Evolutionary conservation across 30 jellyfish, hydroid and myxozoan genomes (phyloP), one percentile per base, ranked within the genome.

Genomic region (Cassiopea xamachana): DNA sequence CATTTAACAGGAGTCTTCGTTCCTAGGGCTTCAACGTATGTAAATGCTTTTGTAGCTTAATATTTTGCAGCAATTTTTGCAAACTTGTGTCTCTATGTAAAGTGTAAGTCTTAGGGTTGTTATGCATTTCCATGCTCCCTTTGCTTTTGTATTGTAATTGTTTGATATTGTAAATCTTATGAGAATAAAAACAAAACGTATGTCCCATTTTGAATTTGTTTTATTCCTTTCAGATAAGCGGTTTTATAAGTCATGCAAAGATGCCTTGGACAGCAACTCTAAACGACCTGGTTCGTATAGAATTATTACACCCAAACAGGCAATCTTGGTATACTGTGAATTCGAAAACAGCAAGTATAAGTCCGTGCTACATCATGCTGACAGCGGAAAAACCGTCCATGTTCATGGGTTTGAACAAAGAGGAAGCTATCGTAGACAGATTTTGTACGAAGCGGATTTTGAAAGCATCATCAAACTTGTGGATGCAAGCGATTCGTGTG

Each of bases 401-500:
- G 60, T 82, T 1, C 0, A 48, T 82, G 90, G 90, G 17, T 82
- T 6, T 15, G 90, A 82, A 79, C 47, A 27, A 8, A 18, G n/a
- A 1, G 81, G 81, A 19, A 39, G 82, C 50, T 82, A 62, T 68
- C 73, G 39, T 4, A 62, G 51, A 71, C 73, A 15, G 51, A 82
- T 82, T 7, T 9, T 27, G 16, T 82, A 82, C 16, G 75, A 47
- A 15, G 90, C n/a, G 58, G 75, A 82, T 69, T 82, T 82, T 48
- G 75, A 4, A 19, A 82, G 90, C 64, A 82, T 82, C 67, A 48
- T 82, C 47, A 73, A 82, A 1, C 15, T 82, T 2, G 82, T 49
- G 1, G 16, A 67, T 50, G 80, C 82, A 68, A 47, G 80, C 16
- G 90, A 82, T 82, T 46, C 82, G 14, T 82, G 90, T 62, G 48